Conservation (phyloP, 2,797 vertebrate species). For the Sphenopsis melanotis region DNA sequence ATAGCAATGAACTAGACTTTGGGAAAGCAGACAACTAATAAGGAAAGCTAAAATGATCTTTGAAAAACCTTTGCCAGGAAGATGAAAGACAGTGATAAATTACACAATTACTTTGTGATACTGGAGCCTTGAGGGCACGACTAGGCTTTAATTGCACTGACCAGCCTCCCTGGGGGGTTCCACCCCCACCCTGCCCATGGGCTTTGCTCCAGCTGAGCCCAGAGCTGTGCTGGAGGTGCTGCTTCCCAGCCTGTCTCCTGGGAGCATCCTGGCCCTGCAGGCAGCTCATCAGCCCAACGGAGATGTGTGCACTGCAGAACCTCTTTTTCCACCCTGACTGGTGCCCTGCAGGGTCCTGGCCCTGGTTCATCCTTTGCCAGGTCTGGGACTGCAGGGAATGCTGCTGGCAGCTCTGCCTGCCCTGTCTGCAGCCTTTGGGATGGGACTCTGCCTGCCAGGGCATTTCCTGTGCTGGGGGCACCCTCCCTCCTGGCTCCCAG, state of each 20-base stretch:
- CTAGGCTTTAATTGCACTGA: background rate
- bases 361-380: no score
- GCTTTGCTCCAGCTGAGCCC: background rate
- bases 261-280: background rate
- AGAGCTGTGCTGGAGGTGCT: background rate
- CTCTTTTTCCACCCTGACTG: background rate
- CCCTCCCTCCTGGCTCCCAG: background rate
- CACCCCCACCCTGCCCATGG: background rate
- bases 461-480: background rate
- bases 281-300: background rate
- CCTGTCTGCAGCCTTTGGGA: rapidly evolving
- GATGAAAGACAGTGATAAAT: background rate
- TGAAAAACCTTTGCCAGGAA: background rate
- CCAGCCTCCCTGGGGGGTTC: background rate
- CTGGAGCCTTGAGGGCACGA: rapidly evolving
- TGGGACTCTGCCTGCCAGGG: background rate
- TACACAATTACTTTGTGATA: background rate
- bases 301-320: background rate
- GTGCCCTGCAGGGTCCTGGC: background rate
- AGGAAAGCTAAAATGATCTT: background rate
- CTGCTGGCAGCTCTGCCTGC: background rate
- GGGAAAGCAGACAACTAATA: background rate
- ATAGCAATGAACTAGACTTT: background rate
- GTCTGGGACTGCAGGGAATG: background rate
- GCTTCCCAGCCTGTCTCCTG: background rate